Evolutionary conservation across 1,140 invertebrate species (phyloP), one percentile per base, ranked within the genome.

Genomic region (Thaumetopoea pityocampa): DNA sequence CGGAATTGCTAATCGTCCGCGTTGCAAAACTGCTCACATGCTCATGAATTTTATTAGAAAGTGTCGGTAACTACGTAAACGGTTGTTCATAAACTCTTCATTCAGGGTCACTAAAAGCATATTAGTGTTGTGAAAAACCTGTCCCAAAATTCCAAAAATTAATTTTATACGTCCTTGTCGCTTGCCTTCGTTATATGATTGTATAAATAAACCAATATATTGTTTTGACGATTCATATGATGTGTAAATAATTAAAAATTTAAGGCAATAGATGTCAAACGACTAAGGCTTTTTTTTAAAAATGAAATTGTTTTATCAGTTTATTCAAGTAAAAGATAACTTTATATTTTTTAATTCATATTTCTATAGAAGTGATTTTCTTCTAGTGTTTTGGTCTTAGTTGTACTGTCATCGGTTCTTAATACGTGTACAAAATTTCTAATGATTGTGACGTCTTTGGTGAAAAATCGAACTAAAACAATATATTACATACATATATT

Each of bases 81-180:
- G 20, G 23, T 23, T 9, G 18, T 41, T 41, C 15, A 41, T 36
- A 33, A 14, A 16, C 42, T 30, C 15, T 24, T 32, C 18, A 34
- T 50, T 62, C 54, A 51, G 50, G 54, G 53, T 51, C 45, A 38
- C 35, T 51, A 65, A 50, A 52, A 37, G 47, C 26, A 32, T 23
- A 53, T 43, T 48, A 36, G 37, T 46, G 49, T 66, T 58, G 48
- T 38, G 61, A 48, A 62, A 62, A 38, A 35, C 42, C 51, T 43
- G 35, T 24, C 20, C 43, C 47, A 48, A 51, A 53, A 32, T 42
- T 28, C 44, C 17, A 23, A 23, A n/a, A n/a, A n/a, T 45, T 14
- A 23, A 37, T 64, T 50, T 53, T 41, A 45, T 37, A 61, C 61
- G 37, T 42, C 29, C 41, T 56, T 41, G 29, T 18, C 2, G 18